These are phyloP conservation scores for Mycetomoellerius zeteki DNA, from an alignment of 1,140 invertebrate genomes.

Conservation along the genomic window DNA sequence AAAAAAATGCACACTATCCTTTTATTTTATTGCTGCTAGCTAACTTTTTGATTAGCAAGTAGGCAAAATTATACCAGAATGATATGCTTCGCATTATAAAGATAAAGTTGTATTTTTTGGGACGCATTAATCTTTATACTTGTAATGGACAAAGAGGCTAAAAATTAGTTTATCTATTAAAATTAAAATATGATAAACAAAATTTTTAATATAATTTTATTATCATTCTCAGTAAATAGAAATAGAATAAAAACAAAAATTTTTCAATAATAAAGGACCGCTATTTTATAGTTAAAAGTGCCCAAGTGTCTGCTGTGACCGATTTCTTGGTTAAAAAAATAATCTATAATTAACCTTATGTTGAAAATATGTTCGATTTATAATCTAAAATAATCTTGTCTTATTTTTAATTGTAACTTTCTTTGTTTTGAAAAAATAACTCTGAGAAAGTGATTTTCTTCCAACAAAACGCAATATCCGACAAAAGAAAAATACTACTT, in stretches of 20 bases:
- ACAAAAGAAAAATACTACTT: conserved; percentile 3
- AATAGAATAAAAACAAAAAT: background rate
- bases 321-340: background rate
- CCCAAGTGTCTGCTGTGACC: background rate
- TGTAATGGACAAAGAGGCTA: background rate
- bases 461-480: background rate
- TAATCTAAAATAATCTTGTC: background rate
- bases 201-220: background rate
- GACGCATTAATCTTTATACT: background rate
- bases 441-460: background rate
- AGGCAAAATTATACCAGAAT: background rate
- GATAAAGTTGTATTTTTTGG: background rate
- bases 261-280: background rate
- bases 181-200: background rate
- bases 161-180: background rate
- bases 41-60: background rate
- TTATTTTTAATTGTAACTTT: background rate
- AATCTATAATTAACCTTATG: background rate
- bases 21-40: background rate
- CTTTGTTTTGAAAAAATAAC: background rate
- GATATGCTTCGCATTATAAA: background rate
- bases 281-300: conserved; percentile 1
- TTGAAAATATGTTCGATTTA: conserved; percentile 1
- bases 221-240: background rate
- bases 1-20: background rate